Evolutionary conservation across 1,140 invertebrate genomes (phyloP).

Genomic region (Zaprionus nigranus): DNA sequence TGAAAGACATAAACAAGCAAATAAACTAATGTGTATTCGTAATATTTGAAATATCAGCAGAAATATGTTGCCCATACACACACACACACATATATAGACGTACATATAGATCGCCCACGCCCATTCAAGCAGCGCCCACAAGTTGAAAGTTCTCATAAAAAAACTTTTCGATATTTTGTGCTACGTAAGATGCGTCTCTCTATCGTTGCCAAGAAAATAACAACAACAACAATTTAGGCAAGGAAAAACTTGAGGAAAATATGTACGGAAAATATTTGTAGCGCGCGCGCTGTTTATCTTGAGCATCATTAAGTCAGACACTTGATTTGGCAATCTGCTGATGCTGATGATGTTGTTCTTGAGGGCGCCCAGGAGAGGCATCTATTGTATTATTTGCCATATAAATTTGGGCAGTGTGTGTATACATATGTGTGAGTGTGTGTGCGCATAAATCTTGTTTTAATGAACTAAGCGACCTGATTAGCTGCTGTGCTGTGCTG

Average conservation of each 20-base stretch:
- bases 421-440: conserved; percentile 13
- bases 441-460: conserved; percentile 72
- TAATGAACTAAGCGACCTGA: conserved; percentile 73
- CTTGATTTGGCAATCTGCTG: conserved; percentile 76
- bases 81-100: conserved; percentile 11
- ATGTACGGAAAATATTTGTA: conserved; percentile 41
- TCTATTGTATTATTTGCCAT: conserved; percentile 78
- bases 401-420: conserved; percentile 63
- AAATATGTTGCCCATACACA: conserved; percentile 28
- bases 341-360: conserved; percentile 24
- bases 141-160: conserved; percentile 82
- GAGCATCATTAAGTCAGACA: conserved; percentile 80
- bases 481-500: conserved; percentile 41
- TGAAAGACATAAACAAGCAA: conserved; percentile 64
- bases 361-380: conserved; percentile 34
- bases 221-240: background rate
- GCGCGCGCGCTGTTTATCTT: conserved; percentile 69
- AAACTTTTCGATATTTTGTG: conserved; percentile 20
- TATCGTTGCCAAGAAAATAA: conserved; percentile 28
- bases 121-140: conserved; percentile 55
- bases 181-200: conserved; percentile 41
- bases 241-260: conserved; percentile 36
- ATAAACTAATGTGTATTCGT: conserved; percentile 67
- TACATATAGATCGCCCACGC: conserved; percentile 13
- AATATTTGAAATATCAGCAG: conserved; percentile 72